phyloP scores from a whole-genome alignment of 2,797 vertebrate species.

The Spheniscus humboldti region DNA sequence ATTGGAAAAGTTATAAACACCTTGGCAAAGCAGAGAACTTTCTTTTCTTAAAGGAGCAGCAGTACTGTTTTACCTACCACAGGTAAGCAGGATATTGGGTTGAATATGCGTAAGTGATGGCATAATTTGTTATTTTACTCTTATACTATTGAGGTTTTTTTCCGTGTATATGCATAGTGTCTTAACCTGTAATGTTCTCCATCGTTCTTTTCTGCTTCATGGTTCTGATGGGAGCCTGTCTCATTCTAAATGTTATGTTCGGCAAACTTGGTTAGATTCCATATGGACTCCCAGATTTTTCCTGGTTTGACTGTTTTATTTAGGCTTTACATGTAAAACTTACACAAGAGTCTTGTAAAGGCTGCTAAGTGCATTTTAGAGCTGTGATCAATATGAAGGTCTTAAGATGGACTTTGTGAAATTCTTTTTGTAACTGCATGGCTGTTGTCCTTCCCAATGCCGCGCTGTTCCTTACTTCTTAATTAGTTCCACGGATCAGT shows the following conservation, averaged over 20 bases:
- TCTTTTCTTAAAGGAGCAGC: neutral
- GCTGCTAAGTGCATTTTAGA: neutral
- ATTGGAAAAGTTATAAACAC: neutral
- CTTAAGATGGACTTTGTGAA: neutral
- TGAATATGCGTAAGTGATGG: neutral
- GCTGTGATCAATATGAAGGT: too few species aligned
- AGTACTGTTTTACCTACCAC: neutral
- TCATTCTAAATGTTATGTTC: neutral
- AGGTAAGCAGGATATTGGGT: neutral
- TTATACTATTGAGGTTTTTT: neutral
- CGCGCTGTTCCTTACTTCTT: neutral
- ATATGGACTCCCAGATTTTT: fast-evolving
- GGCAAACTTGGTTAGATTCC: neutral
- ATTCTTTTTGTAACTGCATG: fast-evolving
- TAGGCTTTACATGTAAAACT: neutral
- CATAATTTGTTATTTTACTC: neutral
- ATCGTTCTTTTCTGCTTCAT: neutral
- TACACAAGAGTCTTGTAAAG: neutral
- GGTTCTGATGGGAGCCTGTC: neutral
- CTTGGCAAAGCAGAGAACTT: neutral
- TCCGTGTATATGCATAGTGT: neutral
- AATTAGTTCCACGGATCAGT: neutral
- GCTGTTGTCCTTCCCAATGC: neutral
- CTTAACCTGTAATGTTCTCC: neutral
- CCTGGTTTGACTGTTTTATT: neutral